These are phyloP conservation scores for Pseudochromis fuscus DNA, from an alignment of 2,797 vertebrate genomes.

Conservation along the genomic window DNA sequence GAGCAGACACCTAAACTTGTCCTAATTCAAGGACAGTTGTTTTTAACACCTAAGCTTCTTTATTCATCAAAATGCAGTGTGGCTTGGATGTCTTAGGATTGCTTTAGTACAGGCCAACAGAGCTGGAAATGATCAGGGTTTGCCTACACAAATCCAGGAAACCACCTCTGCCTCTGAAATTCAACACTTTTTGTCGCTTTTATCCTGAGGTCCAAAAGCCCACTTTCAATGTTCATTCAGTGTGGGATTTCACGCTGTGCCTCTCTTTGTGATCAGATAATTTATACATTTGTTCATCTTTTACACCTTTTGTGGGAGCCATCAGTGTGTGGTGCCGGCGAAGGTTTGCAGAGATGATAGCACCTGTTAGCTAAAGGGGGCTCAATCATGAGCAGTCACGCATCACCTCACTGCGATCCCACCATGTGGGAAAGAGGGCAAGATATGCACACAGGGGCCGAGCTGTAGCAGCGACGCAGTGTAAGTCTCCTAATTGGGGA, in stretches of 20 bases:
- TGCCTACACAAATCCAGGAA: slow-evolving; percentile 43
- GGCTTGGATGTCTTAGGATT: slow-evolving; percentile 36
- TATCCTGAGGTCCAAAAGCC: slow-evolving; percentile 44
- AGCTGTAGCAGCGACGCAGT: slow-evolving; percentile 17
- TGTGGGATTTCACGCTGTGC: slow-evolving; percentile 54
- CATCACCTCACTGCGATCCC: slow-evolving; percentile 55
- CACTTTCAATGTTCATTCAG: slow-evolving; percentile 54
- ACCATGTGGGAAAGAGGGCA: slow-evolving; percentile 48
- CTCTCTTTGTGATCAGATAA: slow-evolving; percentile 65
- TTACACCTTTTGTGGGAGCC: slow-evolving; percentile 34
- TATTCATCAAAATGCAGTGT: slow-evolving; percentile 63
- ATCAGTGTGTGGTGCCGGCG: slow-evolving; percentile 16
- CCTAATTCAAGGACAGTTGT: slow-evolving; percentile 67
- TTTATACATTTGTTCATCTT: slow-evolving; percentile 74
- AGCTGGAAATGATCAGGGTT: slow-evolving; percentile 38
- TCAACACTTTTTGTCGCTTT: slow-evolving; percentile 33
- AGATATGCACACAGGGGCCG: slow-evolving; percentile 44
- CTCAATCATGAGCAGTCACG: slow-evolving; percentile 74
- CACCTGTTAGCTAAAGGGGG: slow-evolving; percentile 74
- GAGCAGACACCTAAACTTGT: slow-evolving; percentile 63
- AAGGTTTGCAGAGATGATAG: slow-evolving; percentile 70
- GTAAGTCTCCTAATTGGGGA: slow-evolving; percentile 49
- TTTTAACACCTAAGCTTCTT: slow-evolving; percentile 68
- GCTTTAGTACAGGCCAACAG: slow-evolving; percentile 10
- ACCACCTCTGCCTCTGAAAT: slow-evolving; percentile 15